phyloP scores from a whole-genome alignment of 2,113 vertebrate genomes.

The Sakesphorus luctuosus region DNA sequence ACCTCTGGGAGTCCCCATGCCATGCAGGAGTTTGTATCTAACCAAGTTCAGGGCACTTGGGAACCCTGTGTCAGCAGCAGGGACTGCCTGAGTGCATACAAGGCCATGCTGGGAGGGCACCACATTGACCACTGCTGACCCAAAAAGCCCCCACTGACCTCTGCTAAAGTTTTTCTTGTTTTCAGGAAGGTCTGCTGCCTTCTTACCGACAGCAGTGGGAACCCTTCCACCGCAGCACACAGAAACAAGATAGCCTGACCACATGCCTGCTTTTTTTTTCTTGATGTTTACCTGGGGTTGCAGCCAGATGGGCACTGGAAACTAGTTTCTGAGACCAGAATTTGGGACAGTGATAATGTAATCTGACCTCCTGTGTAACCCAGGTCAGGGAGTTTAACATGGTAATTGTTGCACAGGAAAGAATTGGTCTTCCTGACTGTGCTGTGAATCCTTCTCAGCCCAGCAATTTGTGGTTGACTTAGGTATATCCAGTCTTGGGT shows the following conservation, averaged over 20 bases:
- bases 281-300: slow-evolving; percentile 23
- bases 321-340: slow-evolving; percentile 15
- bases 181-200: slow-evolving; percentile 21
- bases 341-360: slow-evolving; percentile 15
- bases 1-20: not conserved
- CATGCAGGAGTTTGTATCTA: not conserved
- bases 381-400: slow-evolving; percentile 40
- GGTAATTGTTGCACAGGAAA: slow-evolving; percentile 17
- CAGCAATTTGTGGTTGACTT: slow-evolving; percentile 48
- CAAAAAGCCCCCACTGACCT: not conserved
- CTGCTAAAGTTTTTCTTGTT: not conserved
- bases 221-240: not conserved
- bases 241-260: not conserved
- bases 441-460: not conserved
- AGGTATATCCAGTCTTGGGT: not conserved
- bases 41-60: not conserved
- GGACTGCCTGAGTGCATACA: not conserved
- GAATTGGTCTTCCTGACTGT: slow-evolving; percentile 14
- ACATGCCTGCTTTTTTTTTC: rapidly evolving
- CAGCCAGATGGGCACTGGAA: slow-evolving; percentile 31
- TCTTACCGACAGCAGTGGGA: not conserved
- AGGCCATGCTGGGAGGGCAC: not conserved
- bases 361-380: slow-evolving; percentile 31
- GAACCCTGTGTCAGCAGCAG: not conserved
- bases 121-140: not conserved